These are phyloP conservation scores for Gnathonemus longibarbis DNA, from an alignment of 2,113 vertebrate genomes.

Conservation along the genomic window DNA sequence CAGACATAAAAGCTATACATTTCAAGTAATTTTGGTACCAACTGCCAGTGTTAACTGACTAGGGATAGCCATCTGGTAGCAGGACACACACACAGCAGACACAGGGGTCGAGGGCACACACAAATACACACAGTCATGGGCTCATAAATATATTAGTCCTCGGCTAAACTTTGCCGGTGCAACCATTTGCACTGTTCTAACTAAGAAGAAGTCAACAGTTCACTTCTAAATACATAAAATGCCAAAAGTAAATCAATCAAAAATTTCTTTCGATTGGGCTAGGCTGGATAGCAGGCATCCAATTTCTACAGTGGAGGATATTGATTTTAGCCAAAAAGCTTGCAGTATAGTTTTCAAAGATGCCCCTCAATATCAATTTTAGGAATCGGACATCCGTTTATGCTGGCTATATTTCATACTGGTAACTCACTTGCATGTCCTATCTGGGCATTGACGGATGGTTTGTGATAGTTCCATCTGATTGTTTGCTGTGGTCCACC, in stretches of 20 bases:
- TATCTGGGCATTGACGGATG: slow-evolving; percentile 44
- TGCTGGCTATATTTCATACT: slow-evolving; percentile 44
- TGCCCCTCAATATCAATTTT: slow-evolving; percentile 45
- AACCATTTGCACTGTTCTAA: not conserved
- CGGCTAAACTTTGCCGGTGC: not conserved
- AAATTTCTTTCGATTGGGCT: slow-evolving; percentile 30
- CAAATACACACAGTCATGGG: not conserved
- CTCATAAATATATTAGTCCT: not conserved
- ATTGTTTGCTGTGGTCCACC: slow-evolving; percentile 40
- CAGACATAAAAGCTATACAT: not conserved
- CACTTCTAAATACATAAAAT: slow-evolving; percentile 9
- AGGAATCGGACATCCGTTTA: slow-evolving; percentile 40
- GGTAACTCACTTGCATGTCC: slow-evolving; percentile 33
- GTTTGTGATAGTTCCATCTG: slow-evolving; percentile 34
- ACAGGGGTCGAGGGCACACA: not conserved
- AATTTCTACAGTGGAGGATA: slow-evolving; percentile 37
- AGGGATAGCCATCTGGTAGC: not conserved
- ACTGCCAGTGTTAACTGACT: not conserved
- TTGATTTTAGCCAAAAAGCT: slow-evolving; percentile 42
- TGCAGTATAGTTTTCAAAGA: slow-evolving; percentile 46
- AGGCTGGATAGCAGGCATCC: slow-evolving; percentile 24
- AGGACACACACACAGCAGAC: not conserved
- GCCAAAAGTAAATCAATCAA: slow-evolving; percentile 36
- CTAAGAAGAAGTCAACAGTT: not conserved
- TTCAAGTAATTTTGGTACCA: not conserved